These are phyloP conservation scores for Aspidapion aeneum DNA, from an alignment of 2,888 invertebrate species.

Conservation along the genomic window DNA sequence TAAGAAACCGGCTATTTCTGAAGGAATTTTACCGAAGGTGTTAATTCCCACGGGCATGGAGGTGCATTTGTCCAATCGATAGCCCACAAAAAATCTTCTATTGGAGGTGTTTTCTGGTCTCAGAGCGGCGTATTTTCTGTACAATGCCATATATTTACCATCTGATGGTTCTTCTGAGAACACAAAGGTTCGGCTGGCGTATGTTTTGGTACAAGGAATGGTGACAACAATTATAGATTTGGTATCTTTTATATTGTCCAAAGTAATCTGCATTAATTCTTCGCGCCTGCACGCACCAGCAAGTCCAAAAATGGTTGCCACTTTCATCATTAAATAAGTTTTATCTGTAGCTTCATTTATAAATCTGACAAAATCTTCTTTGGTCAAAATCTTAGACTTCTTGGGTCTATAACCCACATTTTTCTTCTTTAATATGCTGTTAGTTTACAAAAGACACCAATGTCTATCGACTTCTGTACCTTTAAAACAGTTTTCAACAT, in stretches of 20 bases:
- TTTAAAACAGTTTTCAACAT: conserved; percentile 9
- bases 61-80: conserved; percentile 10
- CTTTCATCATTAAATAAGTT: conserved; percentile 1
- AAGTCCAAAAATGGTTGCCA: conserved; percentile 5
- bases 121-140: conserved; percentile 8
- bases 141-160: not conserved
- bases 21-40: conserved; percentile 13
- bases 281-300: conserved; percentile 1
- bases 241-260: not conserved
- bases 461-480: conserved; percentile 4
- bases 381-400: conserved; percentile 5
- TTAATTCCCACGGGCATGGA: conserved; percentile 11
- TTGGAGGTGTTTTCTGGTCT: not conserved
- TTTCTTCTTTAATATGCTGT: conserved; percentile 1
- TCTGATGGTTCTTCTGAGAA: not conserved
- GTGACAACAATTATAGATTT: conserved; percentile 1
- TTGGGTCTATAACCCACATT: conserved; percentile 4
- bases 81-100: conserved; percentile 1
- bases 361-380: conserved; percentile 4
- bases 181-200: conserved; percentile 2
- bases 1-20: conserved; percentile 12
- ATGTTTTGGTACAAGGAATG: conserved; percentile 3
- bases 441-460: not conserved
- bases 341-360: conserved; percentile 5
- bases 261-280: too few relatives aligned